Evolutionary conservation across 2,888 invertebrate species (phyloP).

Genomic region (Cactoblastis cactorum): DNA sequence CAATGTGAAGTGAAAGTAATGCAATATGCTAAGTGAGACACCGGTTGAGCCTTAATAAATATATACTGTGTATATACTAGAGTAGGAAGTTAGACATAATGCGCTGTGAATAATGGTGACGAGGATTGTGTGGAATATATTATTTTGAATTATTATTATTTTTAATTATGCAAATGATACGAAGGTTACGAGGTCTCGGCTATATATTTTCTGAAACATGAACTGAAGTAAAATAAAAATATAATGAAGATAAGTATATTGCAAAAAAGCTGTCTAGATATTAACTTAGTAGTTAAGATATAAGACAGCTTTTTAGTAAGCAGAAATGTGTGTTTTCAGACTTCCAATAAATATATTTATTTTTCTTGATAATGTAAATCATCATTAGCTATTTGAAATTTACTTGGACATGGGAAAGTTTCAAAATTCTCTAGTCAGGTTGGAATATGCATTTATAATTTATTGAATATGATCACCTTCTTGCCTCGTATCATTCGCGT

Average conservation of each 20-base stretch:
- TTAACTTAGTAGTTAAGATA: constrained; percentile 6
- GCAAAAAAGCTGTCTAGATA: constrained; percentile 6
- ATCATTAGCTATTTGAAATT: neutral
- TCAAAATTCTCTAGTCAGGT: constrained; percentile 73
- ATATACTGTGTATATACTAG: constrained; percentile 68
- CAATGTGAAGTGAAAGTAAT: constrained; percentile 30
- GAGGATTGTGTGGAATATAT: constrained; percentile 50
- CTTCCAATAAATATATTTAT: neutral
- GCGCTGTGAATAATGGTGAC: constrained; percentile 61
- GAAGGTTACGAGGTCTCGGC: constrained; percentile 28
- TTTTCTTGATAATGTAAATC: neutral
- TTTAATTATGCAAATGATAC: constrained; percentile 66
- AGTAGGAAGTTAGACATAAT: constrained; percentile 41
- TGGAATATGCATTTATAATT: constrained; percentile 72
- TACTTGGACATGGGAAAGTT: constrained; percentile 19
- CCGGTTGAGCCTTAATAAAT: constrained; percentile 71
- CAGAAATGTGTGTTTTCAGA: neutral
- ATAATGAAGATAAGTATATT: neutral
- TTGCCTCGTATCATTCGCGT: constrained; percentile 67
- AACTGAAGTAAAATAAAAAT: neutral
- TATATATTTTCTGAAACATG: constrained; percentile 7
- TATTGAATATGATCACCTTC: constrained; percentile 36
- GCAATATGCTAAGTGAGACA: constrained; percentile 49
- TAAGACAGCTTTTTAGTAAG: constrained; percentile 3
- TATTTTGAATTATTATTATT: constrained; percentile 39